These are phyloP conservation scores for Euphydryas editha DNA, from an alignment of 2,888 invertebrate species.

Conservation along the genomic window DNA sequence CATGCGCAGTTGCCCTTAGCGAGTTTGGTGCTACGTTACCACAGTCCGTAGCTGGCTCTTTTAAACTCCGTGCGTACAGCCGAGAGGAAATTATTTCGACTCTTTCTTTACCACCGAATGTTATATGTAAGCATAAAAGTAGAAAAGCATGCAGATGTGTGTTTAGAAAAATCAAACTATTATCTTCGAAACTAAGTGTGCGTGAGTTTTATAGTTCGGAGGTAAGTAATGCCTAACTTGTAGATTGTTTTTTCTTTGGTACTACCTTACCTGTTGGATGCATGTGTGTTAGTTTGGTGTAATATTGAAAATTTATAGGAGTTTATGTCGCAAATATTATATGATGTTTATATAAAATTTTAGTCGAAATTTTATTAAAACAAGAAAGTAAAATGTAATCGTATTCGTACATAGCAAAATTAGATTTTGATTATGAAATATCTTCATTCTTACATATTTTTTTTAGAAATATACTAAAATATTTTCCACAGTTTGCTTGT, in stretches of 20 bases:
- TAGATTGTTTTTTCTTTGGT: slow-evolving; percentile 50
- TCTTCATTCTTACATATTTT: not conserved
- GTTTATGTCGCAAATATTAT: not conserved
- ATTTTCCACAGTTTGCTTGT: not conserved
- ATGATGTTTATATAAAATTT: not conserved
- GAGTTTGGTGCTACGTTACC: slow-evolving; percentile 46
- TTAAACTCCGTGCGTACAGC: slow-evolving; percentile 55
- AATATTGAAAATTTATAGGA: not conserved
- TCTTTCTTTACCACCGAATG: slow-evolving; percentile 57
- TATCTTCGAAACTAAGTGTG: slow-evolving; percentile 65
- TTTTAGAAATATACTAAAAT: not conserved
- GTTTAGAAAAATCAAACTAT: slow-evolving; percentile 64
- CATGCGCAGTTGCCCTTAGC: slow-evolving; percentile 60
- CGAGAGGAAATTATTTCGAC: slow-evolving; percentile 53
- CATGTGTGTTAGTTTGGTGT: slow-evolving; percentile 30
- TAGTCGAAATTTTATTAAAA: not conserved
- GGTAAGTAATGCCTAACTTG: slow-evolving; percentile 72
- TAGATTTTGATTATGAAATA: not conserved
- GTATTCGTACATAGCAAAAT: not conserved
- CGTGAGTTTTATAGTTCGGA: slow-evolving; percentile 56
- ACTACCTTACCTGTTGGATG: slow-evolving; percentile 36
- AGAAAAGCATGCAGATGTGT: slow-evolving; percentile 75
- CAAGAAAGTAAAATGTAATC: not conserved
- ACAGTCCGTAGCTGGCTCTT: slow-evolving; percentile 66
- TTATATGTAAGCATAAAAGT: slow-evolving; percentile 78